A percentile compares a stretch with the other conserved stretches of the same genome.
These are phyloP conservation scores for Dioctria rufipes DNA, from an alignment of 2,888 invertebrate genomes.

Conservation along the genomic window DNA sequence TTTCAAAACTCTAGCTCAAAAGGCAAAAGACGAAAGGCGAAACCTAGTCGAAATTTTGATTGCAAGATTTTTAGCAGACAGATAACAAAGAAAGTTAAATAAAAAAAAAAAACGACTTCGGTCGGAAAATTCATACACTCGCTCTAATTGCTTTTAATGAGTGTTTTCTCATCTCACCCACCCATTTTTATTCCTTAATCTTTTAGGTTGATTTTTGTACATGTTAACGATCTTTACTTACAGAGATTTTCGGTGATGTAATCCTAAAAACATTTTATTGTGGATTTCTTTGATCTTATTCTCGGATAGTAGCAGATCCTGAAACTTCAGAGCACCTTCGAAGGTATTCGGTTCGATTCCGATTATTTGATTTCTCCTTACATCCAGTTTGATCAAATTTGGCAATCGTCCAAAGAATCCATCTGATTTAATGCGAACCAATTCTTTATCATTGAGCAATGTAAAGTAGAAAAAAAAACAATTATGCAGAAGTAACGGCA, in stretches of 20 bases:
- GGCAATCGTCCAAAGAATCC: slow-evolving; percentile 90
- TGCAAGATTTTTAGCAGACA: too few species aligned
- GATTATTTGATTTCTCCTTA: slow-evolving; percentile 90
- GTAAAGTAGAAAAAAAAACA: slow-evolving; percentile 72
- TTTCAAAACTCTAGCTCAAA: too few species aligned
- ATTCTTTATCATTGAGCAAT: slow-evolving; percentile 89
- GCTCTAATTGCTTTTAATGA: slow-evolving; percentile 27
- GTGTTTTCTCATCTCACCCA: neutral
- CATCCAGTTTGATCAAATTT: slow-evolving; percentile 89
- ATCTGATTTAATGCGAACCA: slow-evolving; percentile 88
- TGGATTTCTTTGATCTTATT: slow-evolving; percentile 91
- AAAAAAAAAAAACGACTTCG: neutral
- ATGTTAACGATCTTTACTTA: slow-evolving; percentile 71
- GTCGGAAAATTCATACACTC: slow-evolving; percentile 7
- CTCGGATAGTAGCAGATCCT: slow-evolving; percentile 90
- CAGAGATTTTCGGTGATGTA: slow-evolving; percentile 86
- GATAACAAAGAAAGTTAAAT: too few species aligned
- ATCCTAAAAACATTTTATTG: slow-evolving; percentile 93
- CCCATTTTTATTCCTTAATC: slow-evolving; percentile 2
- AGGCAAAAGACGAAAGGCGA: too few species aligned
- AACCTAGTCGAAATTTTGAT: too few species aligned
- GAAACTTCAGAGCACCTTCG: slow-evolving; percentile 89
- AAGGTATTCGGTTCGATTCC: slow-evolving; percentile 95
- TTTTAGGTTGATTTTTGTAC: neutral
- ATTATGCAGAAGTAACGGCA: too few species aligned